Evolutionary conservation across 1,140 invertebrate species (phyloP).

Genomic region (Neotoxoptera formosana): DNA sequence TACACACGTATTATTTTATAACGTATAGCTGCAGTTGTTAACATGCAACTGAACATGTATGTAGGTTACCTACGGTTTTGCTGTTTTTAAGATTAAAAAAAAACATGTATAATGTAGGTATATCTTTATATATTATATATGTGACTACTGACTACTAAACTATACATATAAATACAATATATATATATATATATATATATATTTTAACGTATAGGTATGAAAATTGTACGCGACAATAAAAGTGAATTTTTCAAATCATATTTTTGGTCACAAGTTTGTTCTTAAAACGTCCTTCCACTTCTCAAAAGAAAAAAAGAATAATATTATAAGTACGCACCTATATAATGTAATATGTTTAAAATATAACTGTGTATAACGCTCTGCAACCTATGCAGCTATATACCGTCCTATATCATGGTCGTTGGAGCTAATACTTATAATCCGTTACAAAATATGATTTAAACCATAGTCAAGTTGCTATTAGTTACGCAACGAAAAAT

Average conservation of each 20-base stretch:
- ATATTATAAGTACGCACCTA: not conserved
- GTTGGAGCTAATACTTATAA: not conserved
- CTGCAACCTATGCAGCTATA: not conserved
- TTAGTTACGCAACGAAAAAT: not conserved
- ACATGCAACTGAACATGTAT: conserved; percentile 28
- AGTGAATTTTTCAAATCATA: conserved; percentile 21
- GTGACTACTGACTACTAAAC: no score
- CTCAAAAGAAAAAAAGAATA: not conserved
- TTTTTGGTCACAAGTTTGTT: not conserved
- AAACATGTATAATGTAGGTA: not conserved
- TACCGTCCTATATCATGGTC: not conserved
- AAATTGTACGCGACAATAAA: not conserved
- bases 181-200: not conserved
- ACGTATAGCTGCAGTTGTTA: conserved; percentile 40
- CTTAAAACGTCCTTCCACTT: not conserved
- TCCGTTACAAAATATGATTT: not conserved
- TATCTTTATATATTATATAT: not conserved
- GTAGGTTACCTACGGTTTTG: conserved; percentile 36
- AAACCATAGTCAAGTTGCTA: not conserved
- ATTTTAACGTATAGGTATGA: not conserved
- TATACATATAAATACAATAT: not conserved
- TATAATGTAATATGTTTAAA: not conserved
- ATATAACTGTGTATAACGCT: not conserved
- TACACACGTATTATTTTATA: conserved; percentile 10
- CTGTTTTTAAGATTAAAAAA: conserved; percentile 31